These are phyloP conservation scores for Mizuhopecten yessoensis DNA, from an alignment of 1,140 invertebrate genomes.

Conservation along the genomic window DNA sequence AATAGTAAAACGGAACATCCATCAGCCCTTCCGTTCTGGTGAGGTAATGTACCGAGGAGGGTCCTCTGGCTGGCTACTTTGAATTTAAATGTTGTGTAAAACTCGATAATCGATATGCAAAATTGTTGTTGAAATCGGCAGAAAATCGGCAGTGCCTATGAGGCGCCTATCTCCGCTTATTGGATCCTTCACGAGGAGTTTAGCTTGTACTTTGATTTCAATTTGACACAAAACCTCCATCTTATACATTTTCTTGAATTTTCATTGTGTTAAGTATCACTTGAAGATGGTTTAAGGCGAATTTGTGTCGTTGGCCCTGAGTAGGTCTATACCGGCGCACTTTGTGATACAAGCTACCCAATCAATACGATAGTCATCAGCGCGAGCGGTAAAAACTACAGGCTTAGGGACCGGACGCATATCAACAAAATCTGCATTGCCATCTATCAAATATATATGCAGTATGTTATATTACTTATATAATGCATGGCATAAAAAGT, in stretches of 20 bases:
- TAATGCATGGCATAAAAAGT: neutral
- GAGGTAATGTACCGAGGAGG: too few relatives aligned
- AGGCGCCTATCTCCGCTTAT: neutral
- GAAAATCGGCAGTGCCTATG: neutral
- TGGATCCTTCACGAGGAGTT: neutral
- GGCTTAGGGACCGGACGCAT: neutral
- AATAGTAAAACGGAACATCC: too few relatives aligned
- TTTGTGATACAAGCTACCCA: neutral
- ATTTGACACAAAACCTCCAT: conserved; percentile 38
- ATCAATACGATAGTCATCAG: neutral
- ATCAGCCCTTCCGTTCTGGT: too few relatives aligned
- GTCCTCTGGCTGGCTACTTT: neutral
- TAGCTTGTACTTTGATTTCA: conserved; percentile 29
- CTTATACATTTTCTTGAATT: neutral
- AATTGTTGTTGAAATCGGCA: conserved; percentile 25
- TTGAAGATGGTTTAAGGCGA: neutral
- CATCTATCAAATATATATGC: neutral
- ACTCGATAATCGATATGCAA: conserved; percentile 10
- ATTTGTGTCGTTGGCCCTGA: neutral
- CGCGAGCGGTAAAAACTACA: neutral
- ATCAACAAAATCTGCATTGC: neutral
- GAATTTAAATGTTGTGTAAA: neutral
- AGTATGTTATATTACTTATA: neutral
- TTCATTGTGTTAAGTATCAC: neutral
- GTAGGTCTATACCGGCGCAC: neutral